Percentiles rank a stretch among this genome's conserved stretches.
These are phyloP conservation scores for Aplidium turbinatum DNA, from an alignment of 23 tunicate genomes.

Conservation along the genomic window DNA sequence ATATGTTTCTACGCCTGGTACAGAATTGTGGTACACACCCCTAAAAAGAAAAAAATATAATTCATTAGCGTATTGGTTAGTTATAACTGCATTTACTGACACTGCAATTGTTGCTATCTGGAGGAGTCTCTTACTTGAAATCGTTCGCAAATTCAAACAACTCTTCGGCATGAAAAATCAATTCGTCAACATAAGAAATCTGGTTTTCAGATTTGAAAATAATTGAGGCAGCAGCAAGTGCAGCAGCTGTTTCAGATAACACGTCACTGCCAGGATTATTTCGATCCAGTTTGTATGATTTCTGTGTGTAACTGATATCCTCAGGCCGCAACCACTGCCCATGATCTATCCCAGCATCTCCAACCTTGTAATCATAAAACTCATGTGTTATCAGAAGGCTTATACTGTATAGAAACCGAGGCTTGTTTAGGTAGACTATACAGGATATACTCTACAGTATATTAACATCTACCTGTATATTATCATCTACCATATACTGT, in stretches of 20 bases:
- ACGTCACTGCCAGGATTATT: conserved; percentile 83
- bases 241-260: conserved; percentile 93
- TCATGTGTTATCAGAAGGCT: no score
- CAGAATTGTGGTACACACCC: conserved; percentile 57
- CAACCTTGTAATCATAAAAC: conserved; percentile 57
- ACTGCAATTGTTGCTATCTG: no score
- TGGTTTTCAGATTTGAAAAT: conserved; percentile 23
- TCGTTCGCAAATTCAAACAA: conserved; percentile 71
- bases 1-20: conserved; percentile 35
- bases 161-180: conserved; percentile 62
- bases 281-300: conserved; percentile 59
- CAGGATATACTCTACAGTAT: no score
- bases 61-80: no score
- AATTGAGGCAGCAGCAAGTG: conserved; percentile 81
- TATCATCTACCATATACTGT: no score
- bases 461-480: no score
- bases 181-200: conserved; percentile 16
- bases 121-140: conserved; percentile 19
- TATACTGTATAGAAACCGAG: no score
- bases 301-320: conserved; percentile 37
- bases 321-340: conserved; percentile 83
- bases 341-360: conserved; percentile 71
- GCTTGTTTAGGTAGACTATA: no score
- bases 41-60: conserved; percentile 16
- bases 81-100: no score